phyloP scores from a whole-genome alignment of 37 sponge, comb jelly and placozoan species.

The Crambe crambe region DNA sequence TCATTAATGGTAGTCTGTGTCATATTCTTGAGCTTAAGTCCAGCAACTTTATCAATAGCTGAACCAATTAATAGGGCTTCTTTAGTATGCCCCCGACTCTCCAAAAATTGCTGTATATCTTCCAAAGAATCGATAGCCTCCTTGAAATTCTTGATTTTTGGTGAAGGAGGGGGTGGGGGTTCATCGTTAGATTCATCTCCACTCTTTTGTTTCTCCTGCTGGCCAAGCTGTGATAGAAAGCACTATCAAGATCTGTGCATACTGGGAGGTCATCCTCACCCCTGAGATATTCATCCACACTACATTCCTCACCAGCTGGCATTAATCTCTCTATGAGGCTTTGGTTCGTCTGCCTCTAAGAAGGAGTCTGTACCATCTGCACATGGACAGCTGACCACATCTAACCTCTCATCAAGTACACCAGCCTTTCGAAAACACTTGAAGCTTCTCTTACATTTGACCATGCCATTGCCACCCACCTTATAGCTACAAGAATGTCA shows the following conservation, averaged over 20 bases:
- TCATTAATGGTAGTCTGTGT: constrained; percentile 11
- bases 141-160: constrained; percentile 17
- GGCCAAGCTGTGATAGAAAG: constrained; percentile 10
- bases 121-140: constrained; percentile 23
- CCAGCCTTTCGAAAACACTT: constrained; percentile 64
- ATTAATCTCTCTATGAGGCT: not conserved
- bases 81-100: constrained; percentile 24
- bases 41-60: constrained; percentile 29
- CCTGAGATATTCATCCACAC: constrained; percentile 27
- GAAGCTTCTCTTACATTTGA: constrained; percentile 29
- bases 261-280: constrained; percentile 41
- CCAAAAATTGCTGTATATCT: constrained; percentile 43
- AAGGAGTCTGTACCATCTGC: constrained; percentile 11
- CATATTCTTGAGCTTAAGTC: not conserved
- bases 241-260: constrained; percentile 33
- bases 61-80: constrained; percentile 8
- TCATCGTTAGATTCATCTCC: constrained; percentile 2
- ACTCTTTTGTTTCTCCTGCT: not conserved
- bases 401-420: constrained; percentile 10
- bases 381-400: constrained; percentile 3
- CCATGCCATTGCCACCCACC: constrained; percentile 57
- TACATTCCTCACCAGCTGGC: constrained; percentile 19
- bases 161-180: not conserved
- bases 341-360: constrained; percentile 1
- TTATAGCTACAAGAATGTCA: constrained; percentile 38